Conservation (phyloP, 1,140 invertebrate species). For the Calephelis nemesis region DNA sequence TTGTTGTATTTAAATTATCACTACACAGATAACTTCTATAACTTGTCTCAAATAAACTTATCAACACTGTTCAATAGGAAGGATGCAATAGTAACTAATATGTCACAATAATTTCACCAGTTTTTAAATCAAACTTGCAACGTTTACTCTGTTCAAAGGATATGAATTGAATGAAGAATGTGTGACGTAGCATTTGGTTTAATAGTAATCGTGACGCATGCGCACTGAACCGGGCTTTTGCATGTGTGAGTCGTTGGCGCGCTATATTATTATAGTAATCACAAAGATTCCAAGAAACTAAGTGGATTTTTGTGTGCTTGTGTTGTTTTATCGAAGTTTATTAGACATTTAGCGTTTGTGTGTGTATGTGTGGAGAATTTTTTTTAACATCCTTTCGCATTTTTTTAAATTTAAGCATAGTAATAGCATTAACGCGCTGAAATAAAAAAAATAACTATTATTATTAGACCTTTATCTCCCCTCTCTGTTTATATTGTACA, state of each 20-base stretch:
- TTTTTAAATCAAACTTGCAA: slow-evolving; percentile 17
- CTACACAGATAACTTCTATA: not conserved
- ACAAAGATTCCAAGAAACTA: slow-evolving; percentile 58
- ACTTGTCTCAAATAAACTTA: slow-evolving; percentile 22
- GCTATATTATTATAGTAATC: slow-evolving; percentile 29
- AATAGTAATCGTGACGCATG: slow-evolving; percentile 46
- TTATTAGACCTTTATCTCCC: slow-evolving; percentile 27
- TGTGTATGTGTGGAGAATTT: slow-evolving; percentile 33
- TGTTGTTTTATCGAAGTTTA: not conserved
- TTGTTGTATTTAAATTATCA: slow-evolving; percentile 41
- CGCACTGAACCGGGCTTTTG: slow-evolving; percentile 30
- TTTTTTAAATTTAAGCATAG: slow-evolving; percentile 23
- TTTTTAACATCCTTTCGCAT: slow-evolving; percentile 34
- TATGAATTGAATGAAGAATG: slow-evolving; percentile 43
- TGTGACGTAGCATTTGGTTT: slow-evolving; percentile 36
- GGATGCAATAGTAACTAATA: slow-evolving; percentile 35
- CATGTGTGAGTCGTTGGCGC: slow-evolving; percentile 23
- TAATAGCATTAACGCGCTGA: too few species aligned
- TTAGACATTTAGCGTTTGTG: slow-evolving; percentile 12
- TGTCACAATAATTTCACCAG: slow-evolving; percentile 74
- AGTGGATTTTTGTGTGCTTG: slow-evolving; percentile 29
- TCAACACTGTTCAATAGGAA: slow-evolving; percentile 35
- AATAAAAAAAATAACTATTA: slow-evolving; percentile 22
- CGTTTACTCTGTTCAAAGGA: slow-evolving; percentile 40
- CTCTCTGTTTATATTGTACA: slow-evolving; percentile 18